These are phyloP conservation scores for Tenrec ecaudatus DNA, from an alignment of 2,113 vertebrate genomes.

Conservation along the genomic window DNA sequence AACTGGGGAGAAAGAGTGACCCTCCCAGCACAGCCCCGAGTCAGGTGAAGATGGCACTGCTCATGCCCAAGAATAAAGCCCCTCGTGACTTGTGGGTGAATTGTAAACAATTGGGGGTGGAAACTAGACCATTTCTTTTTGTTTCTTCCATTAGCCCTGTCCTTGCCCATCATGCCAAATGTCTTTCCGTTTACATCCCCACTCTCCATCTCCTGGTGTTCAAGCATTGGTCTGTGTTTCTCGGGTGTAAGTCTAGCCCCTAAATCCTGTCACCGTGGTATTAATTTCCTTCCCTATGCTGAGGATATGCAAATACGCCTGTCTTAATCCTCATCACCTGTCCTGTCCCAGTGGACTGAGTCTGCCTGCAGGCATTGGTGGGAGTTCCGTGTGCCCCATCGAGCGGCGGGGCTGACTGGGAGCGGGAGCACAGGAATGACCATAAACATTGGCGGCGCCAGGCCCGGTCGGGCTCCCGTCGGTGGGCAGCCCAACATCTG, in stretches of 20 bases:
- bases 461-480: not conserved
- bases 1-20: not conserved
- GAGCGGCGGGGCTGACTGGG: not conserved
- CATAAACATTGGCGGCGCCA: conserved; percentile 53
- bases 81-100: not conserved
- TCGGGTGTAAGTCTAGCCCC: conserved; percentile 62
- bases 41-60: not conserved
- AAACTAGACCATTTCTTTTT: conserved; percentile 67
- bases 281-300: conserved; percentile 78
- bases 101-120: not conserved
- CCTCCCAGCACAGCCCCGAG: not conserved
- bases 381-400: not conserved
- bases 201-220: conserved; percentile 58
- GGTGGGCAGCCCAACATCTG: not conserved
- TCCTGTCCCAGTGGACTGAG: conserved; percentile 35
- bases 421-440: conserved; percentile 43
- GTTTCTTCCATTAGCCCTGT: conserved; percentile 79
- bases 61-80: not conserved
- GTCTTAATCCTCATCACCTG: conserved; percentile 84
- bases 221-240: conserved; percentile 63
- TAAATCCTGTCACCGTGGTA: conserved; percentile 70
- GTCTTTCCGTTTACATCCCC: conserved; percentile 65
- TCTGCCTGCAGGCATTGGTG: not conserved
- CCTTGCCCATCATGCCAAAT: conserved; percentile 71
- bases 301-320: conserved; percentile 79